Evolutionary conservation across 2,797 vertebrate species (phyloP).

Genomic region (Toxotes lorentzi): DNA sequence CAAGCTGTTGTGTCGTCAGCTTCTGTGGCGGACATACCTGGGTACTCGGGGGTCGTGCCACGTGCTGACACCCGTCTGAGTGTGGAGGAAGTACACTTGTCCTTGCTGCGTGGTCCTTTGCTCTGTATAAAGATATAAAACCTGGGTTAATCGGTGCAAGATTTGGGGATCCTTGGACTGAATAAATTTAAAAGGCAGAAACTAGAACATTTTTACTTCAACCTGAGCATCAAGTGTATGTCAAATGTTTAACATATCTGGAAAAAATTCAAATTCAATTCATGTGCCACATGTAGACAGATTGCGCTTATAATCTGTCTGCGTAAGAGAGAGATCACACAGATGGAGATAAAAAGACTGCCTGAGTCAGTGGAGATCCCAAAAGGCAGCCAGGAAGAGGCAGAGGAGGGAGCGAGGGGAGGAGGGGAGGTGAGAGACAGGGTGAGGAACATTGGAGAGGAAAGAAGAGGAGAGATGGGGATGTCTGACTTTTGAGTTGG

Average conservation of each 20-base stretch:
- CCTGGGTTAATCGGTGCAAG: not conserved
- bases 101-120: conserved; percentile 99
- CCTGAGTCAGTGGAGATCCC: conserved; percentile 50
- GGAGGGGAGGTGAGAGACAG: conserved; percentile 48
- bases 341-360: conserved; percentile 60
- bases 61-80: conserved; percentile 98
- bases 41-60: conserved; percentile 99
- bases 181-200: not conserved
- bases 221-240: not conserved
- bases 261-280: conserved; percentile 36
- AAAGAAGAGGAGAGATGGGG: conserved; percentile 52
- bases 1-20: too few species aligned
- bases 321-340: conserved; percentile 52
- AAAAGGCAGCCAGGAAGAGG: conserved; percentile 43
- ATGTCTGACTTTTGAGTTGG: conserved; percentile 64
- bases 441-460: conserved; percentile 55
- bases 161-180: not conserved
- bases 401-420: conserved; percentile 15
- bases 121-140: conserved; percentile 85
- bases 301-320: conserved; percentile 33
- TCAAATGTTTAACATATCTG: conserved; percentile 23
- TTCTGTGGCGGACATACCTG: conserved; percentile 82
- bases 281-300: conserved; percentile 35
- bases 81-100: conserved; percentile 98
- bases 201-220: not conserved